Conservation (phyloP, 2,113 vertebrate species). For the Talpa occidentalis region DNA sequence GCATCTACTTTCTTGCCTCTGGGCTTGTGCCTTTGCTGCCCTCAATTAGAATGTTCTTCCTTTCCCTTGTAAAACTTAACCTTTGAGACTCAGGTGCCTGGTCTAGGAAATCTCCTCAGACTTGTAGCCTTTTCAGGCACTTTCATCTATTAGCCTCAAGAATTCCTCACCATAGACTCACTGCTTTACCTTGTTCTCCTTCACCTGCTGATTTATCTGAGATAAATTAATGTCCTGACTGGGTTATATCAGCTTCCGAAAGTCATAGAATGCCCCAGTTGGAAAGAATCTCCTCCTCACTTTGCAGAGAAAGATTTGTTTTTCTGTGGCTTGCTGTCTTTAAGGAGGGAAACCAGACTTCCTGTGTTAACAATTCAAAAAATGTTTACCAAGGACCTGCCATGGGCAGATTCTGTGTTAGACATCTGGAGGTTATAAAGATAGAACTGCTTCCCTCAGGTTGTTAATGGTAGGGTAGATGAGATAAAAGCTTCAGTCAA, state of each 20-base stretch:
- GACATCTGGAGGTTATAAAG: not conserved
- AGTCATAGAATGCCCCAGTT: not conserved
- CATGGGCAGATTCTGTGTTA: not conserved
- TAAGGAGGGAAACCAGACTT: not conserved
- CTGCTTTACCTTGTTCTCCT: not conserved
- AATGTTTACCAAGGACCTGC: not conserved
- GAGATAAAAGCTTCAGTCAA: not conserved
- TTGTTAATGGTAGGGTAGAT: not conserved
- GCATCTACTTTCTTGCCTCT: not conserved
- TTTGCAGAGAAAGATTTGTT: conserved; percentile 17
- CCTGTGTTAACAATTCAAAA: not conserved
- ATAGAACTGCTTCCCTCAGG: not conserved
- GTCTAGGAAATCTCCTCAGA: not conserved
- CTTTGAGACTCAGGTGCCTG: not conserved
- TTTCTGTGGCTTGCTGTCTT: not conserved
- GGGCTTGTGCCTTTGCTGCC: not conserved
- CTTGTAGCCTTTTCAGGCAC: not conserved
- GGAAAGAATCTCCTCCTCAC: not conserved
- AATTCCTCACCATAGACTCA: not conserved
- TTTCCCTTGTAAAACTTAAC: not conserved
- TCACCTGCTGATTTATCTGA: not conserved
- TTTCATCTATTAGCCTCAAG: not conserved
- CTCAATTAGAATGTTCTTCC: not conserved
- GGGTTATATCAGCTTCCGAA: not conserved
- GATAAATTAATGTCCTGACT: not conserved